Percentiles rank a stretch among this genome's conserved stretches.
Evolutionary conservation across 2,888 invertebrate genomes (phyloP).

Genomic region (Cheilosia vernalis): DNA sequence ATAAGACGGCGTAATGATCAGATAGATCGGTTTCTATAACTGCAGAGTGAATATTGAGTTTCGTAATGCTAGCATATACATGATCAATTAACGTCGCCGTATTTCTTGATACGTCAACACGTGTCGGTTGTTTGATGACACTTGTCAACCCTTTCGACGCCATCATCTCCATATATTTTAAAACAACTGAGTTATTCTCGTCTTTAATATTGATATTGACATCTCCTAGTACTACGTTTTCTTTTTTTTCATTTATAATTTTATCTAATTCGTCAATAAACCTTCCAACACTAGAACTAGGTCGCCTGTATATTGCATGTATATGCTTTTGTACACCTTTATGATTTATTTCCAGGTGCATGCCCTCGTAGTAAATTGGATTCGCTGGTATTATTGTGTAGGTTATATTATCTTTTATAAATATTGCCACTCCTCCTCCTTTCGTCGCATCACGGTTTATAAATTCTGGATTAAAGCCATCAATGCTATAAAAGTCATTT

Average conservation of each 20-base stretch:
- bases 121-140: not conserved
- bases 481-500: conserved; percentile 13
- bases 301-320: conserved; percentile 42
- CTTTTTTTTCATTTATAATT: conserved; percentile 9
- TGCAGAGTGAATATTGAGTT: no score
- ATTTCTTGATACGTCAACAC: no score
- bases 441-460: conserved; percentile 21
- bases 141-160: conserved; percentile 6
- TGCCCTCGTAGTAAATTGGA: conserved; percentile 36
- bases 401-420: conserved; percentile 34
- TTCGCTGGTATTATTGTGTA: conserved; percentile 24
- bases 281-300: not conserved
- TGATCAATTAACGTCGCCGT: no score
- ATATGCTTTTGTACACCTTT: conserved; percentile 4
- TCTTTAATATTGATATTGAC: conserved; percentile 16
- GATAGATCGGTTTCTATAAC: conserved; percentile 27
- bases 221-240: conserved; percentile 34
- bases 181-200: conserved; percentile 11
- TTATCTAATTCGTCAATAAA: conserved; percentile 37
- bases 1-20: conserved; percentile 26
- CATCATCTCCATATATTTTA: conserved; percentile 40
- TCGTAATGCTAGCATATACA: no score
- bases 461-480: conserved; percentile 39
- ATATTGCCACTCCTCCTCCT: conserved; percentile 34
- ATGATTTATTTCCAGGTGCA: conserved; percentile 32